phyloP scores from a whole-genome alignment of 2,888 invertebrate genomes.

The Clusia tigrina region DNA sequence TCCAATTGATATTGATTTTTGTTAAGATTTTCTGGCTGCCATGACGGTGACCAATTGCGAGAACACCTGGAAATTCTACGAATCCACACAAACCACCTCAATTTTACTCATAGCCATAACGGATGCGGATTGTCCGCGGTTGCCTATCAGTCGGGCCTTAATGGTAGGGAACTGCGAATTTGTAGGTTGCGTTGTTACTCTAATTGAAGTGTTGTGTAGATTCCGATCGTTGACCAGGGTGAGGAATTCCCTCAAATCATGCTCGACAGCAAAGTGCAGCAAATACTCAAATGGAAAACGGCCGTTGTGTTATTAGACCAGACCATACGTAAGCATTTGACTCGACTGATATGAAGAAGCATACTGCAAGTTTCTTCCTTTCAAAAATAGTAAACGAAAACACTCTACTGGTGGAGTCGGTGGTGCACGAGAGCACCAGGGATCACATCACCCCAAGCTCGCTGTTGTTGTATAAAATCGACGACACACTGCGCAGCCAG shows the following conservation, averaged over 20 bases:
- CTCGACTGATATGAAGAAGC: background rate
- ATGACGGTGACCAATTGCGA: constrained; percentile 78
- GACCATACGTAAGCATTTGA: constrained; percentile 73
- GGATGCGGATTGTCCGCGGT: constrained; percentile 80
- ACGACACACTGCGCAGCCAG: constrained; percentile 51
- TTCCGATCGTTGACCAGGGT: constrained; percentile 73
- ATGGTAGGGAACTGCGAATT: constrained; percentile 66
- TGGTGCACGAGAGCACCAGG: constrained; percentile 55
- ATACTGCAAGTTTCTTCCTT: background rate
- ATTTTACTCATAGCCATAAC: constrained; percentile 78
- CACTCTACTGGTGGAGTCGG: constrained; percentile 53
- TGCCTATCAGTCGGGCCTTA: constrained; percentile 73
- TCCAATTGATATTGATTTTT: no score
- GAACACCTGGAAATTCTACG: constrained; percentile 78
- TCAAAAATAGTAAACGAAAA: constrained; percentile 48
- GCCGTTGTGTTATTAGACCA: constrained; percentile 77
- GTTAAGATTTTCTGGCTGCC: constrained; percentile 74
- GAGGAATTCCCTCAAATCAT: constrained; percentile 81
- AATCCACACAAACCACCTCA: constrained; percentile 70
- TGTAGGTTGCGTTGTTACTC: background rate
- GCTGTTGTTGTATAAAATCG: constrained; percentile 56
- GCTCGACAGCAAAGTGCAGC: constrained; percentile 74
- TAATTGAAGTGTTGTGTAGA: no score
- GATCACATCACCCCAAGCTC: constrained; percentile 58
- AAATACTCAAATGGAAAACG: constrained; percentile 76